Evolutionary conservation across 92 coral and sea anemone species (phyloP), one percentile per base, ranked within the genome.

Genomic region (Zoanthus gigantus): DNA sequence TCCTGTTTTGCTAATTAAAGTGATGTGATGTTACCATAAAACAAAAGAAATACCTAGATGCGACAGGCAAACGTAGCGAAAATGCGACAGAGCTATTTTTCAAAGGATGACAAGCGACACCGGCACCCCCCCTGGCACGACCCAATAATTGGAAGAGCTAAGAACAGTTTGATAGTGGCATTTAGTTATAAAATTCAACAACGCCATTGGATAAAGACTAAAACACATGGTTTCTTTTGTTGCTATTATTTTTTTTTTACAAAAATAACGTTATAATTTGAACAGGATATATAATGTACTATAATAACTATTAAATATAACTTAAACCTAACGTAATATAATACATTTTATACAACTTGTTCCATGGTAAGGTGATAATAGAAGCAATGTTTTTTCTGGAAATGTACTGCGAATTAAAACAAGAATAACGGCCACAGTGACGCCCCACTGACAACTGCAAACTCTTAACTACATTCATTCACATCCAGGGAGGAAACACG

Each of bases 241-340:
- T 30, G 3, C 14, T 14, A 7, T 7, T 0, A 10, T 11, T 37
- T 37, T 37, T 15, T 28, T 52, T 76, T 76, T 28, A 29, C 46
- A 76, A 76, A 76, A 76, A 76, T 76, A 76, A 76, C 63, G 9
- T 57, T 76, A 31, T 37, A 7, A 50, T 50, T 76, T 18, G 46
- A 76, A 76, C 29, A 60, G 18, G 28, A 76, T 53, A 23, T 23
- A 23, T 23, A 56, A 11, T 48, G 29, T 69, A 52, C 17, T 67
- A 14, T 76, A 76, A 76, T 47, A 57, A 52, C 82, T 76, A 50
- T 76, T 52, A 76, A 76, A 76, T 76, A 76, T 53, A 50, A 76
- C 50, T 76, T 76, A 76, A 65, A 76, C 23, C 53, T 17, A 57
- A 52, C 9, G 18, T 76, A 18, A 50, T 76, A 76, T 76, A 29